Conservation (phyloP, 2,888 invertebrate genomes). For the Thumatha senex region DNA sequence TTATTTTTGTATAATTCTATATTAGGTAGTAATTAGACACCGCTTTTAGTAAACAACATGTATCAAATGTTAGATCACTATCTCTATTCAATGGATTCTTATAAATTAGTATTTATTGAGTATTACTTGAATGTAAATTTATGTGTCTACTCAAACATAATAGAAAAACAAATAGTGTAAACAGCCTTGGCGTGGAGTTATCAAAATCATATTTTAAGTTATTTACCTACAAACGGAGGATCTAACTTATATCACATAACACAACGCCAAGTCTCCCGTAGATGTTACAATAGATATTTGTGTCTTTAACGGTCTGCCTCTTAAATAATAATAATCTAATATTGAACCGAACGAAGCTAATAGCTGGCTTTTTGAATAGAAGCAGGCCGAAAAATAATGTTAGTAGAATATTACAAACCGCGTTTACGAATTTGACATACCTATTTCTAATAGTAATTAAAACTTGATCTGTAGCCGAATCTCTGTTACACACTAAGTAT, state of each 20-base stretch:
- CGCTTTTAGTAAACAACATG: constrained; percentile 35
- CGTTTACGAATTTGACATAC: constrained; percentile 32
- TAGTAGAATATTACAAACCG: constrained; percentile 20
- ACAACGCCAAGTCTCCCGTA: constrained; percentile 7
- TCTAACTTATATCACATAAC: constrained; percentile 8
- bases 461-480: constrained; percentile 45
- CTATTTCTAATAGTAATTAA: constrained; percentile 43
- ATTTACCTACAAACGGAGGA: constrained; percentile 12
- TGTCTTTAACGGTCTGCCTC: constrained; percentile 16
- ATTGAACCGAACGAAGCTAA: constrained; percentile 4
- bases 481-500: constrained; percentile 32
- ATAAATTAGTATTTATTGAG: constrained; percentile 21
- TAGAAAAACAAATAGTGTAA: constrained; percentile 8
- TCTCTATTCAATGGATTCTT: constrained; percentile 25
- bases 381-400: constrained; percentile 7
- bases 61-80: constrained; percentile 21
- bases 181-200: constrained; percentile 12
- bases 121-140: constrained; percentile 15
- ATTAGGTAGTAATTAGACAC: constrained; percentile 22
- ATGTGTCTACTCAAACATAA: too few species aligned
- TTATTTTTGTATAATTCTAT: constrained; percentile 15
- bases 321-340: too few species aligned
- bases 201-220: constrained; percentile 1
- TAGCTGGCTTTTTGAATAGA: constrained; percentile 11
- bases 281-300: constrained; percentile 7